A percentile compares a stretch with the other conserved stretches of the same genome.
Evolutionary conservation across 1,140 invertebrate genomes (phyloP).

Genomic region (Drosophila trapezifrons): DNA sequence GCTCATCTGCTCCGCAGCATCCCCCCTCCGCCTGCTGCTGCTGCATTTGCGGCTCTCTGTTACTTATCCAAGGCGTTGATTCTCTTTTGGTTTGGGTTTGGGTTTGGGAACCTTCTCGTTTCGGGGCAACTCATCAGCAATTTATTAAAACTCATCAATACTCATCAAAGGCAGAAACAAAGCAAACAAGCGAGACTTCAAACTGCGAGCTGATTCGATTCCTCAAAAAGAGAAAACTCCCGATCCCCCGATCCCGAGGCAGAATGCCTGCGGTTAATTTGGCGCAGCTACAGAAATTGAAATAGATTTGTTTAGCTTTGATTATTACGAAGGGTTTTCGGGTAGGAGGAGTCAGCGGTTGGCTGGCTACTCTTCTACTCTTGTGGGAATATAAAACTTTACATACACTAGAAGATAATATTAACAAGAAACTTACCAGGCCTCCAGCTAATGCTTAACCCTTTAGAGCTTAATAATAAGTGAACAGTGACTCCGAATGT

Average conservation of each 20-base stretch:
- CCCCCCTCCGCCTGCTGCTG: not conserved
- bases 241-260: slow-evolving; percentile 10
- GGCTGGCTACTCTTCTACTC: not conserved
- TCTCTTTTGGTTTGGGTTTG: slow-evolving; percentile 6
- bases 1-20: slow-evolving; percentile 46
- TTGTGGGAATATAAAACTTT: not conserved
- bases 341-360: not conserved
- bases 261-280: slow-evolving; percentile 79
- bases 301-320: slow-evolving; percentile 68
- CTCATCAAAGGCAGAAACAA: slow-evolving; percentile 66
- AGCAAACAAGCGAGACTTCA: slow-evolving; percentile 38
- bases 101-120: slow-evolving; percentile 3
- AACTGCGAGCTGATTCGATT: slow-evolving; percentile 43
- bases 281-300: slow-evolving; percentile 75
- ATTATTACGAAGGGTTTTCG: slow-evolving; percentile 16
- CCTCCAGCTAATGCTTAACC: too few species aligned
- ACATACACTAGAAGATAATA: not conserved
- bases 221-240: slow-evolving; percentile 37
- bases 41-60: slow-evolving; percentile 52
- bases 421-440: too few species aligned
- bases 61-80: slow-evolving; percentile 48
- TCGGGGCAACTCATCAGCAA: slow-evolving; percentile 73
- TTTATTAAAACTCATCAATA: slow-evolving; percentile 84
- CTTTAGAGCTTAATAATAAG: too few species aligned
- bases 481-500: too few species aligned